phyloP scores from a whole-genome alignment of 2,113 vertebrate species.

The Dascyllus trimaculatus region DNA sequence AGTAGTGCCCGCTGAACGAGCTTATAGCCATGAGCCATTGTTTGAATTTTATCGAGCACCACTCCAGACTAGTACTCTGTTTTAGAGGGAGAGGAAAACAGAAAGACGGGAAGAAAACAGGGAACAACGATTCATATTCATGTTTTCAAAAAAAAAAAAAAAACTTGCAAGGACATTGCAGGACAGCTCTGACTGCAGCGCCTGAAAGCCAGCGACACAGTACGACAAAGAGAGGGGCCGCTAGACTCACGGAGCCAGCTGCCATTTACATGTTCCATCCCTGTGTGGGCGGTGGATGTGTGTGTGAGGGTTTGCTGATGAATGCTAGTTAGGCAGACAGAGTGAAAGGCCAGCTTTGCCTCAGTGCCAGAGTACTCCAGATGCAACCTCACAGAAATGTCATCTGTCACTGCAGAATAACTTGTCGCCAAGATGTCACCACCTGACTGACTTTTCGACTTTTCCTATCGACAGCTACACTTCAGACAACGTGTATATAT shows the following conservation, averaged over 20 bases:
- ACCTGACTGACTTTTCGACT: slow-evolving; percentile 75
- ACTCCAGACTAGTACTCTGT: neutral
- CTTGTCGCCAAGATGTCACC: slow-evolving; percentile 68
- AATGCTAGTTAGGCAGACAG: slow-evolving; percentile 68
- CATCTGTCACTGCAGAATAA: slow-evolving; percentile 78
- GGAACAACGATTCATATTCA: slow-evolving; percentile 20
- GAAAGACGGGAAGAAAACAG: slow-evolving; percentile 7
- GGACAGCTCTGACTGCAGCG: neutral
- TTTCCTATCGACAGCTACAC: slow-evolving; percentile 64
- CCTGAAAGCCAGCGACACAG: slow-evolving; percentile 2
- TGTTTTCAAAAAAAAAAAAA: neutral
- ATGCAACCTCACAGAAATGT: slow-evolving; percentile 79
- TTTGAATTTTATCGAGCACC: neutral
- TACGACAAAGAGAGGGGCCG: slow-evolving; percentile 15
- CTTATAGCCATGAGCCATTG: neutral
- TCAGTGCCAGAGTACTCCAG: slow-evolving; percentile 64
- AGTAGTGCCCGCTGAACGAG: neutral
- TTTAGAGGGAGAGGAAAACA: slow-evolving; percentile 3
- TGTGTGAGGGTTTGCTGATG: slow-evolving; percentile 58
- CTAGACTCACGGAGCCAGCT: slow-evolving; percentile 32
- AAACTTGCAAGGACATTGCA: slow-evolving; percentile 13
- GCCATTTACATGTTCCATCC: slow-evolving; percentile 61
- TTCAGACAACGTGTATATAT: slow-evolving; percentile 27
- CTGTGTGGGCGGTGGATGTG: slow-evolving; percentile 21
- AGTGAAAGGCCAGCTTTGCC: slow-evolving; percentile 78